A percentile compares a stretch with the other conserved stretches of the same genome.
These are phyloP conservation scores for Acanthosepion esculentum DNA, from an alignment of 2,888 invertebrate species.

Conservation along the genomic window DNA sequence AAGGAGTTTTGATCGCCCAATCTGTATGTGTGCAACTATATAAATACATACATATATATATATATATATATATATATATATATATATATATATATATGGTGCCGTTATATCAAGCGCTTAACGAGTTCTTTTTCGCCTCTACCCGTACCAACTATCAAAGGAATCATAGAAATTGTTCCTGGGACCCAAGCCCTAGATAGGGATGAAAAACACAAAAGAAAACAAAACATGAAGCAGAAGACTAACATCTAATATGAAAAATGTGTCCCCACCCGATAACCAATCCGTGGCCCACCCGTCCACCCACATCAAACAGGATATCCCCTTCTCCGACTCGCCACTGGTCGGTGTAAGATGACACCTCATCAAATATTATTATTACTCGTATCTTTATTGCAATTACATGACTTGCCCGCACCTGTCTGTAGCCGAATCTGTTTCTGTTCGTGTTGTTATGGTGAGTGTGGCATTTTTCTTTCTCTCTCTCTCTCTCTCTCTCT, in stretches of 20 bases:
- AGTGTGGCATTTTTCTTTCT: no score
- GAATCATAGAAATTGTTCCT: background rate
- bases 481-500: no score
- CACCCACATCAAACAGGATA: background rate
- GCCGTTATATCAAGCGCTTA: no score
- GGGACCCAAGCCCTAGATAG: background rate
- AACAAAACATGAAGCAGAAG: background rate
- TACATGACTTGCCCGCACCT: background rate
- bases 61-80: background rate
- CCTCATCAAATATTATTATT: constrained; percentile 33
- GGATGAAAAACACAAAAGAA: background rate
- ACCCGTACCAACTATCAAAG: background rate
- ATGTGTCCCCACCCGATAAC: background rate
- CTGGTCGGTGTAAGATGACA: background rate
- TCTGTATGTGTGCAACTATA: background rate
- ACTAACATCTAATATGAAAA: background rate
- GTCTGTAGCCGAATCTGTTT: background rate
- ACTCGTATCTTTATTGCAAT: background rate
- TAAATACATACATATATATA: background rate
- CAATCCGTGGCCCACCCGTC: background rate
- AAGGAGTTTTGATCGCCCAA: no score
- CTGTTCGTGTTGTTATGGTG: no score
- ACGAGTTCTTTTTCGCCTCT: background rate
- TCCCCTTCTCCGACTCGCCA: background rate
- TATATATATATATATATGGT: no score